Percentiles rank a stretch among this genome's conserved stretches.
Evolutionary conservation across 1,140 invertebrate genomes (phyloP).

Genomic region (Radopholus similis): DNA sequence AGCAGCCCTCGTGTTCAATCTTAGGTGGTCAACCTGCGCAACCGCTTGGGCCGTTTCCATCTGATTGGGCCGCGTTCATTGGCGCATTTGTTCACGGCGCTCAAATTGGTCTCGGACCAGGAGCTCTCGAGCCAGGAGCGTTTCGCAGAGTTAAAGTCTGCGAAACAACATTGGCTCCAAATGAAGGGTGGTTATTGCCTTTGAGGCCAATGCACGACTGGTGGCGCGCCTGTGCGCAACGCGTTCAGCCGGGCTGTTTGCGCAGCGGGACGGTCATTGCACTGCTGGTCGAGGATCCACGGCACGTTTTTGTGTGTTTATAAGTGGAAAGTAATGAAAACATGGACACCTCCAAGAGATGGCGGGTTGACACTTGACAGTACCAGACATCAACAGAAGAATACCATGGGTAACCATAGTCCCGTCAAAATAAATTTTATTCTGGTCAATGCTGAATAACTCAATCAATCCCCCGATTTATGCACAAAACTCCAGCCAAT

Average conservation of each 20-base stretch:
- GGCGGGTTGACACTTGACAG: too few relatives aligned
- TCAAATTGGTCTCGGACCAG: conserved; percentile 3
- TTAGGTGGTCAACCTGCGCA: conserved; percentile 16
- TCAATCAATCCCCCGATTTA: too few relatives aligned
- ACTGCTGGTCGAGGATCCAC: conserved; percentile 30
- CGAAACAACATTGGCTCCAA: background rate
- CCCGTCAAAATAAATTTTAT: too few relatives aligned
- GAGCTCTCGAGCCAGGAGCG: background rate
- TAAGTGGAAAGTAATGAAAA: background rate
- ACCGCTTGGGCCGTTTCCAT: conserved; percentile 20
- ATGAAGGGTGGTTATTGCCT: background rate
- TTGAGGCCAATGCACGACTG: conserved; percentile 15
- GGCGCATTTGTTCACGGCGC: background rate
- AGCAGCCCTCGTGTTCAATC: too few relatives aligned
- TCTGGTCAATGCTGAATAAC: too few relatives aligned
- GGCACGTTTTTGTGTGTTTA: too few relatives aligned
- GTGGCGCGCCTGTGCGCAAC: conserved; percentile 1
- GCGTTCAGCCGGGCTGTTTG: conserved; percentile 10
- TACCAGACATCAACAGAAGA: too few relatives aligned
- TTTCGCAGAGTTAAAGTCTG: background rate
- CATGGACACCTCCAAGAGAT: too few relatives aligned
- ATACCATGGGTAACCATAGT: too few relatives aligned
- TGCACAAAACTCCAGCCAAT: too few relatives aligned
- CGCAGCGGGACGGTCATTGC: conserved; percentile 17
- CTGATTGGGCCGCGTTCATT: conserved; percentile 18